Base-by-base conservation (phyloP, 2,888 invertebrate genomes). In the Idaea biselata region DNA sequence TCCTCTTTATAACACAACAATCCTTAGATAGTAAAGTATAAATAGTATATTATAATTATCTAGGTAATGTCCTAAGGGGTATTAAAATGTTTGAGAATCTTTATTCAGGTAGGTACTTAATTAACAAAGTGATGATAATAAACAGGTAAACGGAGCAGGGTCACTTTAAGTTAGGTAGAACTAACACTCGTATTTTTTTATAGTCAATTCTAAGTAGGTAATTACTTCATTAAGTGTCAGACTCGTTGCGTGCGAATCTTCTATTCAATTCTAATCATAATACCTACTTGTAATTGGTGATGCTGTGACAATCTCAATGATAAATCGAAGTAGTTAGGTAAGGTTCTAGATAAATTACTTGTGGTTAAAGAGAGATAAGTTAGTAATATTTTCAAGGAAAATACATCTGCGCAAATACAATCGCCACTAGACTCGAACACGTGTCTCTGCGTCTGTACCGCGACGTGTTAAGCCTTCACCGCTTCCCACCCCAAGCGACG, bases 231-330 rank as follows among this genome's bases (percentile, higher is more conserved):
- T n/a, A n/a, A n/a, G n/a, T n/a, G n/a, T n/a, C n/a, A 44, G 44
- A 44, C 11, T 44, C 3, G 44, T 44, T 44, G 44, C 44, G 44
- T 44, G 44, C 44, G 44, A 44, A 11, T 8, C 25, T 25, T 44
- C 44, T 44, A 44, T 44, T 44, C 44, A 17, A 31, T 58, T 58
- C 31, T 58, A 18, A 17, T 17, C 16, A 60, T 59, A 17, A 17
- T 60, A 16, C 11, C 16, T 33, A 18, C n/a, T 18, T 16, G 14
- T 44, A 14, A 44, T 44, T 44, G 33, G 3, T 33, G 11, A 44
- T 44, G 44, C 11, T 44, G 44, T 44, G 11, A 8, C 14, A 7
- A 8, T 32, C 3, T 7, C 44, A 11, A 44, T 44, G 8, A 44
- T 44, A 44, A 44, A 44, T 8, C 44, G 6, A 44, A 44, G 44